A percentile compares a stretch with the other conserved stretches of the same genome.
Conservation (phyloP, 2,888 invertebrate species). For the Himalopsyche japonica region DNA sequence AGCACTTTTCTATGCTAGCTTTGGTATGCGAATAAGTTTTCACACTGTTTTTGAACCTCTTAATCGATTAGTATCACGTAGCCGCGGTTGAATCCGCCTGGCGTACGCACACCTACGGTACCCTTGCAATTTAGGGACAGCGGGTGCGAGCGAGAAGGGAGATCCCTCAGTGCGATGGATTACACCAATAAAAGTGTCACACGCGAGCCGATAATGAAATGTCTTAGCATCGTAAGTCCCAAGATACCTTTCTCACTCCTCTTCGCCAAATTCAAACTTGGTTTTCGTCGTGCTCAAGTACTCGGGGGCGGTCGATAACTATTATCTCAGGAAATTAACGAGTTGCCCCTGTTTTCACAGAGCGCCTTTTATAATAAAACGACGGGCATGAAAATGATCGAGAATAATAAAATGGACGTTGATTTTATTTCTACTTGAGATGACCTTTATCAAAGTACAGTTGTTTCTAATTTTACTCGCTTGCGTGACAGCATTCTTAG, state of each 20-base stretch:
- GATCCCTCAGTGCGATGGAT: slow-evolving; percentile 32
- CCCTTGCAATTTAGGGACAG: background rate
- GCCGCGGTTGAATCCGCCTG: background rate
- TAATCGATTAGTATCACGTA: background rate
- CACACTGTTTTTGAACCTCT: background rate
- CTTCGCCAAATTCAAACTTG: background rate
- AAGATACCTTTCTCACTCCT: background rate
- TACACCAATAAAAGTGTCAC: slow-evolving; percentile 39
- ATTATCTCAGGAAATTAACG: background rate
- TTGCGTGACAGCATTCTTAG: no score
- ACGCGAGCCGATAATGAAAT: slow-evolving; percentile 37
- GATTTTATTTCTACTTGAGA: background rate
- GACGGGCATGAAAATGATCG: background rate
- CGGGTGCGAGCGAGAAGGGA: background rate
- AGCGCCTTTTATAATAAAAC: background rate
- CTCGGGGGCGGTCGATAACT: background rate
- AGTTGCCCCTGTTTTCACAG: background rate
- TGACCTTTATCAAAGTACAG: background rate
- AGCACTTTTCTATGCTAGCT: no score
- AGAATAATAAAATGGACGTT: background rate
- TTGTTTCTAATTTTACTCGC: no score
- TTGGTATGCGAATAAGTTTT: background rate
- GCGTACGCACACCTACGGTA: background rate
- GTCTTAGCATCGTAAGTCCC: slow-evolving; percentile 31
- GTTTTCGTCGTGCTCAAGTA: background rate